Conservation (phyloP, 1,140 invertebrate species). For the Drosophila azteca region DNA sequence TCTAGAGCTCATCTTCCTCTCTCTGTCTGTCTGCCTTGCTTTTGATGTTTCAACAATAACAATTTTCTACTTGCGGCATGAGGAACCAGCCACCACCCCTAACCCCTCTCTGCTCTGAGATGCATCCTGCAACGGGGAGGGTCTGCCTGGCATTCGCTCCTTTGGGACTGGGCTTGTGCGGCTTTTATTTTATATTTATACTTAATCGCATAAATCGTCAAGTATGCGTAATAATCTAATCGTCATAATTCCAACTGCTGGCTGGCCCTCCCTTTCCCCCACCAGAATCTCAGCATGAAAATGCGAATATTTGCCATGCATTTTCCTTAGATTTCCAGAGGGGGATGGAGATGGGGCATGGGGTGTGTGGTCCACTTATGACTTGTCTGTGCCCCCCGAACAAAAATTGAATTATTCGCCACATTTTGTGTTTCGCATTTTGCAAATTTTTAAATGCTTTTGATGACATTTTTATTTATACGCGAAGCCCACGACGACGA, state of each 20-base stretch:
- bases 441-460: constrained; percentile 77
- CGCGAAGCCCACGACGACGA: too few species aligned
- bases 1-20: constrained; percentile 50
- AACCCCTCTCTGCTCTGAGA: background rate
- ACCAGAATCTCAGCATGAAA: constrained; percentile 63
- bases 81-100: constrained; percentile 26
- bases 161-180: background rate
- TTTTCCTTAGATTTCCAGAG: constrained; percentile 7
- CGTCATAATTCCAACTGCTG: constrained; percentile 58
- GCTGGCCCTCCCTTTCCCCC: constrained; percentile 20
- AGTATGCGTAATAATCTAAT: constrained; percentile 82
- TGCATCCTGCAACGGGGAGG: constrained; percentile 35
- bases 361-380: constrained; percentile 1
- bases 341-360: constrained; percentile 39
- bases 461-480: constrained; percentile 73
- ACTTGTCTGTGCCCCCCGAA: constrained; percentile 19
- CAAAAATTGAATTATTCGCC: constrained; percentile 67
- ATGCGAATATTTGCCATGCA: constrained; percentile 9
- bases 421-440: constrained; percentile 54
- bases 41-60: constrained; percentile 59
- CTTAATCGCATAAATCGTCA: constrained; percentile 75
- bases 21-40: background rate
- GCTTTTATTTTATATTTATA: constrained; percentile 54
- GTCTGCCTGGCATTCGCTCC: background rate
- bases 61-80: constrained; percentile 25